Evolutionary conservation across 2,888 invertebrate species (phyloP).

Genomic region (Tipula vernalis): DNA sequence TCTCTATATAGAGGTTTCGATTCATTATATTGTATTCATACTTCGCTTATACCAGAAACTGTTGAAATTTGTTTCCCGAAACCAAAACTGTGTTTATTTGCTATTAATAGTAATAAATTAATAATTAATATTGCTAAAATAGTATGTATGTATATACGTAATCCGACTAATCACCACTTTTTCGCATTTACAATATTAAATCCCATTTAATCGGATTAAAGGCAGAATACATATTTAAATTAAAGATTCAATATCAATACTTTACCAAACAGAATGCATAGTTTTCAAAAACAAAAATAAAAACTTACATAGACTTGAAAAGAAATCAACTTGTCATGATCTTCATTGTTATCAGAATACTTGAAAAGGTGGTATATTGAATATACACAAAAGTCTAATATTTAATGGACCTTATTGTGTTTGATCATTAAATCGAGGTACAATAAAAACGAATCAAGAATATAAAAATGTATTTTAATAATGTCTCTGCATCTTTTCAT

Average conservation of each 20-base stretch:
- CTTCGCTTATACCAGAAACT: too few relatives aligned
- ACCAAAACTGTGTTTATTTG: too few relatives aligned
- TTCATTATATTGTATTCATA: too few relatives aligned
- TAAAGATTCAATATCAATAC: neutral
- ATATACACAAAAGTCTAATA: neutral
- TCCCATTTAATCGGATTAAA: neutral
- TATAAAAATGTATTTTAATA: neutral
- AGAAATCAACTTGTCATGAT: neutral
- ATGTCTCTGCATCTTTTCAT: neutral
- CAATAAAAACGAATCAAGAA: neutral
- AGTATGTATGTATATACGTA: neutral
- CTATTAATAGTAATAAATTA: too few relatives aligned
- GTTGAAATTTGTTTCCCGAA: too few relatives aligned
- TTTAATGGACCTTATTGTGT: neutral
- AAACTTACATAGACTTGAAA: neutral
- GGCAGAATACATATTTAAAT: neutral
- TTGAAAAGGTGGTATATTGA: neutral
- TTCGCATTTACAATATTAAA: neutral
- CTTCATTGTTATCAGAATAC: neutral
- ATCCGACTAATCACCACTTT: neutral
- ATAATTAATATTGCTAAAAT: too few relatives aligned
- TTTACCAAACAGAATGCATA: neutral
- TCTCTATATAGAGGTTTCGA: too few relatives aligned
- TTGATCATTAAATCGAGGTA: neutral
- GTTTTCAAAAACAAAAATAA: neutral